Conservation (phyloP, 1,140 invertebrate species). For the Ganaspis sp. region DNA sequence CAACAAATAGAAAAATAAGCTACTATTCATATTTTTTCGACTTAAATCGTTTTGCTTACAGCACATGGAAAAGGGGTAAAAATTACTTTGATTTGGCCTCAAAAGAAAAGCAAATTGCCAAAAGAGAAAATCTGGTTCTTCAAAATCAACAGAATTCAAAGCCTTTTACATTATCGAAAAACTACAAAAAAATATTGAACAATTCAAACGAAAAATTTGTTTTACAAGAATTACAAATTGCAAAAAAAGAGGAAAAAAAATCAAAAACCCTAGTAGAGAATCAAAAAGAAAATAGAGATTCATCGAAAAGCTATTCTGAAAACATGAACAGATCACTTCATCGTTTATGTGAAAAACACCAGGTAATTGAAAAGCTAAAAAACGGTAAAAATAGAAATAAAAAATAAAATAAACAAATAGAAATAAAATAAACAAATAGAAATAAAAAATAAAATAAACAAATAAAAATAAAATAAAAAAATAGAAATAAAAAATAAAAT, state of each 20-base stretch:
- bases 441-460: no score
- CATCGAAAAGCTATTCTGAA: background rate
- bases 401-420: background rate
- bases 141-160: background rate
- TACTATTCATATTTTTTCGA: background rate
- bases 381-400: background rate
- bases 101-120: conserved; percentile 25
- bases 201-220: background rate
- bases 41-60: conserved; percentile 38
- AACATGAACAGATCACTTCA: background rate
- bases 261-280: background rate
- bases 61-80: conserved; percentile 4
- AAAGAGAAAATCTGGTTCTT: conserved; percentile 41
- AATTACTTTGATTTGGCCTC: background rate
- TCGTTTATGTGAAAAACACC: background rate
- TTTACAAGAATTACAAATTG: background rate
- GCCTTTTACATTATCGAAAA: background rate
- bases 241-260: background rate
- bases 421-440: no score
- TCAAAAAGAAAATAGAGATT: background rate
- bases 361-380: background rate
- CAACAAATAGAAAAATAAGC: background rate
- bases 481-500: background rate
- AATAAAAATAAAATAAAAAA: background rate
- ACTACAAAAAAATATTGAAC: background rate